Base-by-base conservation (phyloP, 2,888 invertebrate genomes). In the Nesidiocoris tenuis region DNA sequence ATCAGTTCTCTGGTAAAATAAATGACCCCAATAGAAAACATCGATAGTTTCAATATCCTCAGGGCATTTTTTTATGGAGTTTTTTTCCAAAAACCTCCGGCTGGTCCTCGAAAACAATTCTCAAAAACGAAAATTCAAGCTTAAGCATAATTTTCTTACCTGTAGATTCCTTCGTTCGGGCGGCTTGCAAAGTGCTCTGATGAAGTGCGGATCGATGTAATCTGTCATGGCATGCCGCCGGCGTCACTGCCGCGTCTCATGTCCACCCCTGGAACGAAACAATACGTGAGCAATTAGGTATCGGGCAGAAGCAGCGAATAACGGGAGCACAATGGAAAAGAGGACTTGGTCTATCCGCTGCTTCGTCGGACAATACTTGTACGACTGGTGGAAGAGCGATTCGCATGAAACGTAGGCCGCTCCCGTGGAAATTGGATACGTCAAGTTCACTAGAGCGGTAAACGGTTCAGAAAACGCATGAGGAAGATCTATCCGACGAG, bases 121-220 rank as follows among this genome's bases (percentile, higher is more conserved):
- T n/a, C n/a, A n/a, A n/a, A n/a, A n/a, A n/a, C n/a, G n/a, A n/a
- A n/a, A n/a, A n/a, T n/a, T n/a, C n/a, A n/a, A n/a, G n/a, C n/a
- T n/a, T n/a, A n/a, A n/a, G n/a, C n/a, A n/a, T n/a, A n/a, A n/a
- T n/a, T n/a, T n/a, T 19, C 17, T 67, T 59, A 86, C 87, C 83
- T 86, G 86, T 79, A 86, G 82, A 79, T 85, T 85, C 76, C 87
- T 83, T 80, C 85, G 82, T 80, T 86, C 86, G 67, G 87, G 86
- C 81, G 86, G 86, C 80, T 85, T 85, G 82, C 85, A 85, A 77
- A 87, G 84, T 80, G 86, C 86, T 81, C 85, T 85, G 79, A 87
- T 84, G 81, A 87, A 87, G 80, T 86, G 85, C 76, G 85, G 85
- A 82, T 86, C 86, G 82, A 85, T 83, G 81, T 85, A 86, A 82